Evolutionary conservation across 2,888 invertebrate species (phyloP).

Genomic region (Tiphia femorata): DNA sequence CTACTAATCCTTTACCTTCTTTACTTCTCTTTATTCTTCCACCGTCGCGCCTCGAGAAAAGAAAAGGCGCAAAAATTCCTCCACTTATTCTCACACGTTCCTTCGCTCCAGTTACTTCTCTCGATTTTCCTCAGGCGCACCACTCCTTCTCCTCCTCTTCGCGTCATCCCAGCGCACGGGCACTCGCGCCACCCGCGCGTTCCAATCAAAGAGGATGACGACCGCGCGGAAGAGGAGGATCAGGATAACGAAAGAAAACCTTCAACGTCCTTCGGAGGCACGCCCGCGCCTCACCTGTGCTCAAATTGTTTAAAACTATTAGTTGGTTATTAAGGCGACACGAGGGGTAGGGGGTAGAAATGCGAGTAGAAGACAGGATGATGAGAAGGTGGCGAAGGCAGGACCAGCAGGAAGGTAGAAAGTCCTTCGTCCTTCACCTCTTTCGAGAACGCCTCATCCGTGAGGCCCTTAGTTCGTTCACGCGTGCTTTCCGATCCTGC

Average conservation of each 20-base stretch:
- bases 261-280: too few relatives aligned
- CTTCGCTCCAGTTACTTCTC: too few relatives aligned
- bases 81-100: too few relatives aligned
- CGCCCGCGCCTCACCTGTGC: constrained; percentile 59
- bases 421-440: background rate
- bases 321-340: constrained; percentile 57
- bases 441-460: background rate
- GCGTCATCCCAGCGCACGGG: background rate
- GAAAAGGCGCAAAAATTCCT: too few relatives aligned
- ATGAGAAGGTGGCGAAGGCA: constrained; percentile 1
- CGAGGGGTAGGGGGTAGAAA: constrained; percentile 18
- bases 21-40: too few relatives aligned
- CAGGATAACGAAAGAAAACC: constrained; percentile 20
- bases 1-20: too few relatives aligned
- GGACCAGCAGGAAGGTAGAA: background rate
- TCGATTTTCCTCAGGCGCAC: too few relatives aligned
- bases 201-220: background rate
- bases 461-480: too few relatives aligned
- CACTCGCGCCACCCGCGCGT: background rate
- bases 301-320: constrained; percentile 66
- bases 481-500: too few relatives aligned
- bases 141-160: too few relatives aligned
- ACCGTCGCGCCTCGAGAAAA: too few relatives aligned
- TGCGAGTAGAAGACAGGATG: constrained; percentile 14
- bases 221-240: constrained; percentile 13